Evolutionary conservation across 2,113 vertebrate genomes (phyloP).

Genomic region (Macquaria ambigua): DNA sequence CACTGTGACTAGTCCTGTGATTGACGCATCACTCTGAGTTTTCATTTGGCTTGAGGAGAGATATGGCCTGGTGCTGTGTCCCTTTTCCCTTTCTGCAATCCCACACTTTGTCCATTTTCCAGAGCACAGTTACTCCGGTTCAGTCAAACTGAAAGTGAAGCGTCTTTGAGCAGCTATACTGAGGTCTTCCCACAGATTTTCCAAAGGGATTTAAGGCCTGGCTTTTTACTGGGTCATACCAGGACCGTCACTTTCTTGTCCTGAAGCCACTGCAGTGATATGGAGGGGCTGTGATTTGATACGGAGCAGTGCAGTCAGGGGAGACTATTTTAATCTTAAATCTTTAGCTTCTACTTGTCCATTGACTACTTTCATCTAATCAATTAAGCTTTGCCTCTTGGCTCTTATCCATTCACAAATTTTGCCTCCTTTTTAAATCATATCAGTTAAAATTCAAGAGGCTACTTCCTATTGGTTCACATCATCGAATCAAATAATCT

Average conservation of each 20-base stretch:
- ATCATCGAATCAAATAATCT: conserved; percentile 20
- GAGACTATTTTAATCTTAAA: conserved; percentile 22
- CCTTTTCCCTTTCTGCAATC: conserved; percentile 62
- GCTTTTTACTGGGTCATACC: conserved; percentile 55
- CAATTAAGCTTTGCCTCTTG: neutral
- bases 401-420: conserved; percentile 17
- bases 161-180: conserved; percentile 33
- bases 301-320: conserved; percentile 30
- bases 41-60: conserved; percentile 69
- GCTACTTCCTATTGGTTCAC: neutral
- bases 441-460: neutral
- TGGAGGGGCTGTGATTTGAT: conserved; percentile 47
- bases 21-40: conserved; percentile 65
- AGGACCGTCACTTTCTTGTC: conserved; percentile 47
- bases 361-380: conserved; percentile 24
- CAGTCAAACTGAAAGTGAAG: conserved; percentile 25
- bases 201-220: conserved; percentile 48
- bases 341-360: conserved; percentile 29
- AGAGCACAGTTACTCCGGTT: conserved; percentile 6
- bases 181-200: conserved; percentile 50
- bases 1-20: conserved; percentile 62
- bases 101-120: conserved; percentile 41
- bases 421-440: neutral
- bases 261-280: conserved; percentile 46
- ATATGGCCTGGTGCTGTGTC: conserved; percentile 52